Evolutionary conservation across 37 sponge, comb jelly and placozoan species (phyloP), one percentile per base, ranked within the genome.

Genomic region (Diacarnus erythraeanus): DNA sequence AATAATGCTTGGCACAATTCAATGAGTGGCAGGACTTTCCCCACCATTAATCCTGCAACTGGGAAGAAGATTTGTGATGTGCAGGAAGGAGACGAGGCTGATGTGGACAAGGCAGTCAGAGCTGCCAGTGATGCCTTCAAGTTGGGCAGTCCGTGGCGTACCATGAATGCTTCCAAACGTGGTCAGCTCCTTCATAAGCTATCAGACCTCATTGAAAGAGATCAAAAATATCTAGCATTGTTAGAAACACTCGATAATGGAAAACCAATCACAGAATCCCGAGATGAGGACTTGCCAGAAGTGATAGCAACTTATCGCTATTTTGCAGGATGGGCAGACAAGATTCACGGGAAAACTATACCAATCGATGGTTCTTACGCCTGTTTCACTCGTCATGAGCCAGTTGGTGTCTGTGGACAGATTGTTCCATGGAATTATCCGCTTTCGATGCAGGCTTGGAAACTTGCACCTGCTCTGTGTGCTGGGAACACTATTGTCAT

Each of bases 351-450:
- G 10, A 98, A 95, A 78, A 95, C 96, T 26, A 98, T 98, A 34
- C 99, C 99, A 17, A 59, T 86, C 1, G 97, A 97, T 68, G 97
- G 97, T 0, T 44, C 57, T 36, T 85, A 57, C 72, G 59, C 93
- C 59, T 81, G 80, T 63, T 90, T 90, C 88, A 98, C 98, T 47
- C 89, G 99, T 42, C 99, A 93, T 79, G 99, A 98, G 72, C 99
- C 99, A 2, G 78, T 98, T n/a, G 99, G 98, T 27, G 90, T 97
- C 2, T 84, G 85, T 47, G 99, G 96, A 21, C 94, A 93, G 71
- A 98, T 98, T 59, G 95, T 95, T 35, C 99, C 99, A 6, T 98
- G 99, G 99, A 98, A 98, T 86, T 98, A 95, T 72, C 99, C 99
- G 5, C 90, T 98, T 0, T 64, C 80, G 36, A 95, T 98, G 99